Percentiles rank a stretch among this genome's conserved stretches.
Evolutionary conservation across 2,797 vertebrate genomes (phyloP).

Genomic region (Fringilla coelebs): DNA sequence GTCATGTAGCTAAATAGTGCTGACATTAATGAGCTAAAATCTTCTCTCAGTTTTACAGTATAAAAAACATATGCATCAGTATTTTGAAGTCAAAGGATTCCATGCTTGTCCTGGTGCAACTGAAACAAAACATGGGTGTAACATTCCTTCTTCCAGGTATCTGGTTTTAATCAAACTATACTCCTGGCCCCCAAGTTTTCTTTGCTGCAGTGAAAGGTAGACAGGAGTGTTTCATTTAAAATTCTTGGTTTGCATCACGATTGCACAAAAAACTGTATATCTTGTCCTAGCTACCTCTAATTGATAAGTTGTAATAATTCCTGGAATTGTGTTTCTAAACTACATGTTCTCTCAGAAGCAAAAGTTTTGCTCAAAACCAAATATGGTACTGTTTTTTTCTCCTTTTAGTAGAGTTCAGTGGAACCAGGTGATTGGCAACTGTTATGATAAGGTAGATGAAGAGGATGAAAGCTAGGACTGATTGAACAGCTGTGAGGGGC

Average conservation of each 20-base stretch:
- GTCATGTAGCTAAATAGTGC: neutral
- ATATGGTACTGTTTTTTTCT: neutral
- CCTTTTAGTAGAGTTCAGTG: neutral
- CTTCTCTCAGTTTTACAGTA: constrained; percentile 49
- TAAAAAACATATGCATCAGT: constrained; percentile 57
- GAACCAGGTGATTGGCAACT: constrained; percentile 51
- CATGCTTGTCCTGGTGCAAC: constrained; percentile 31
- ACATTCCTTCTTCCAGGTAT: constrained; percentile 46
- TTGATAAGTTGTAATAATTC: neutral
- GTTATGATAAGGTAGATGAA: constrained; percentile 30
- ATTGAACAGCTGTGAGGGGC: constrained; percentile 62
- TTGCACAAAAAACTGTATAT: neutral
- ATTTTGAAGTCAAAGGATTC: constrained; percentile 52
- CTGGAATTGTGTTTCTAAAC: neutral
- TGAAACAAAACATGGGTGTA: constrained; percentile 63
- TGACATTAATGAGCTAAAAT: constrained; percentile 40
- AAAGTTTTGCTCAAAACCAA: neutral
- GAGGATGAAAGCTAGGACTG: constrained; percentile 54
- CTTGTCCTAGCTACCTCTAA: constrained; percentile 29
- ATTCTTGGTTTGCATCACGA: neutral
- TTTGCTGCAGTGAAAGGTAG: constrained; percentile 30
- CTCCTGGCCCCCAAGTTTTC: neutral
- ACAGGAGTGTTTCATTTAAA: constrained; percentile 59
- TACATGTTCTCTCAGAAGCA: neutral
- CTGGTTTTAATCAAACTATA: constrained; percentile 62